Conservation (phyloP, 2,113 vertebrate genomes). For the Colistium nudipinnis region DNA sequence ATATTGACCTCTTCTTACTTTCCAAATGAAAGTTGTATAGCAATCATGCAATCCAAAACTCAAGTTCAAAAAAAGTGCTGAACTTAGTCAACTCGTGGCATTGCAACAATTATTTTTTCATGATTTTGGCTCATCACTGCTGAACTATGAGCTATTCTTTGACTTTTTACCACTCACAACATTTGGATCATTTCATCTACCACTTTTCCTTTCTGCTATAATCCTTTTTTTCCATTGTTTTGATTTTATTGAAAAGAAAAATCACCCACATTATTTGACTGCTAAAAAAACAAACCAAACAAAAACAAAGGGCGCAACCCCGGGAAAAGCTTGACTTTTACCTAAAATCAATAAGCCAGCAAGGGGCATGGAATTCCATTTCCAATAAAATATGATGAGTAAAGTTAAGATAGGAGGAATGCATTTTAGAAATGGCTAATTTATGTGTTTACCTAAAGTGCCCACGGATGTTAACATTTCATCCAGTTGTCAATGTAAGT, state of each 20-base stretch:
- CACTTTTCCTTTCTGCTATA: slow-evolving; percentile 9
- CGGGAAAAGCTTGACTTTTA: no score
- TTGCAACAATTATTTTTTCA: no score
- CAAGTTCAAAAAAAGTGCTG: not conserved
- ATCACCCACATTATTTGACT: not conserved
- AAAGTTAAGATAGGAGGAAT: not conserved
- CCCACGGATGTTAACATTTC: not conserved
- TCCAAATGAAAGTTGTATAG: not conserved
- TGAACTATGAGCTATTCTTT: slow-evolving; percentile 1
- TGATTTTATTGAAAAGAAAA: not conserved
- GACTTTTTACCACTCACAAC: not conserved
- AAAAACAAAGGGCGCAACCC: not conserved
- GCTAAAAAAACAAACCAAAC: not conserved
- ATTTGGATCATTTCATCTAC: not conserved
- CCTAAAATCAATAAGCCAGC: no score
- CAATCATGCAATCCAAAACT: not conserved
- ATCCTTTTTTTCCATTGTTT: slow-evolving; percentile 24
- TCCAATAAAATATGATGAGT: no score
- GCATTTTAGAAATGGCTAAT: not conserved
- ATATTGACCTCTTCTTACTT: not conserved
- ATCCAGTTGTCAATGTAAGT: no score
- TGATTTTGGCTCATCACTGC: not conserved
- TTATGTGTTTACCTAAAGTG: not conserved
- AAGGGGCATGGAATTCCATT: no score
- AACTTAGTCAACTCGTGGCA: not conserved